Evolutionary conservation across 2,113 vertebrate species (phyloP).

Genomic region (Lophura nycthemera): DNA sequence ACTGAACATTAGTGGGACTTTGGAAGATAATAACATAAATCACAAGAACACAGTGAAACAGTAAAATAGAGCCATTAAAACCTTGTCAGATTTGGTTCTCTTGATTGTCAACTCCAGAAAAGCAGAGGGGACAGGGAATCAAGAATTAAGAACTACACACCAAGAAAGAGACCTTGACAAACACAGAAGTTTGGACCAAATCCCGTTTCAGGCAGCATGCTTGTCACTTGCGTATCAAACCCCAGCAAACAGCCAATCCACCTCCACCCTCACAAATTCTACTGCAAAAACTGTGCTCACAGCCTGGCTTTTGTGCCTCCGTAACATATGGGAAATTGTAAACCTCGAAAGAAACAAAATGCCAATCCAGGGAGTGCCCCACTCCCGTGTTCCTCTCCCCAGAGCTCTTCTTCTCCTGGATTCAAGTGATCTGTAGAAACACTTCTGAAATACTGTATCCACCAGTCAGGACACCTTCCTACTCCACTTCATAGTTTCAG

Average conservation of each 20-base stretch:
- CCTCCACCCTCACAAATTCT: not conserved
- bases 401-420: not conserved
- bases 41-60: not conserved
- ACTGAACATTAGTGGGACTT: not conserved
- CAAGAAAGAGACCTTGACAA: not conserved
- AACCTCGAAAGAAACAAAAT: not conserved
- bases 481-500: not conserved
- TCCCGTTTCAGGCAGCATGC: accelerated
- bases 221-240: not conserved
- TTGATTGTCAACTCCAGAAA: not conserved
- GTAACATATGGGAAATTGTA: not conserved
- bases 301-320: not conserved
- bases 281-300: not conserved
- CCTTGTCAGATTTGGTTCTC: not conserved
- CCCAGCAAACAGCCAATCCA: not conserved
- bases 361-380: not conserved
- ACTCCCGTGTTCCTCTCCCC: accelerated
- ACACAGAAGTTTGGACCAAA: not conserved
- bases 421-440: not conserved
- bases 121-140: not conserved
- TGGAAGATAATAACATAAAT: not conserved
- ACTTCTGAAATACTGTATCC: not conserved
- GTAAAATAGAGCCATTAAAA: not conserved
- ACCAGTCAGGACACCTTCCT: not conserved
- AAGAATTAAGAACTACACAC: not conserved